Evolutionary conservation across 2,797 vertebrate genomes (phyloP).

Genomic region (Enteromius afrohamiltoni): DNA sequence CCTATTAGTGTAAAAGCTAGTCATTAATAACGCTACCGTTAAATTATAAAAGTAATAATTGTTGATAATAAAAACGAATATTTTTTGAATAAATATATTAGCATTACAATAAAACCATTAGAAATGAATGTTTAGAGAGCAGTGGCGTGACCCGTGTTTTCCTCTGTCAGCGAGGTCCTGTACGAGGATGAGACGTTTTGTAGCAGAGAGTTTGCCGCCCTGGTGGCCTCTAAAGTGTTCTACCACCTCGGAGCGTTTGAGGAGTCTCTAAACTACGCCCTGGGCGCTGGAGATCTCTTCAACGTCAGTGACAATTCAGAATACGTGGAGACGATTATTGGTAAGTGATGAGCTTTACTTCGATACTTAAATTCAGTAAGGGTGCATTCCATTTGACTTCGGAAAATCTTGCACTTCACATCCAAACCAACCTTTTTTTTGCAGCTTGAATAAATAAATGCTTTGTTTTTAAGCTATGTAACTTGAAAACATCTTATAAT

Average conservation of each 20-base stretch:
- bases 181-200: slow-evolving; percentile 98
- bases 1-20: not conserved
- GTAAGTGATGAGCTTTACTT: slow-evolving; percentile 72
- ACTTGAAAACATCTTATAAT: no score
- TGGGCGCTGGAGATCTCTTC: slow-evolving; percentile 98
- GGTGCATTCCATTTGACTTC: not conserved
- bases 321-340: slow-evolving; percentile 99
- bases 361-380: not conserved
- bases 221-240: slow-evolving; percentile 99
- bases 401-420: no score
- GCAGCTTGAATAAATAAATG: no score
- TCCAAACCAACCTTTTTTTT: no score
- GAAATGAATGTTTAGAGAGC: not conserved
- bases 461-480: no score
- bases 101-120: not conserved
- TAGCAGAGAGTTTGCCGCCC: slow-evolving; percentile 93
- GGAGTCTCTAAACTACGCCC: slow-evolving; percentile 96
- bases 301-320: slow-evolving; percentile 97
- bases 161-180: slow-evolving; percentile 86
- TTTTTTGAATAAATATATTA: not conserved
- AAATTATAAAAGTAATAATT: no score
- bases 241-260: slow-evolving; percentile 99
- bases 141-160: not conserved
- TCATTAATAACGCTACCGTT: not conserved
- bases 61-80: no score